Conservation (phyloP, 2,888 invertebrate genomes). For the Orthosia incerta region DNA sequence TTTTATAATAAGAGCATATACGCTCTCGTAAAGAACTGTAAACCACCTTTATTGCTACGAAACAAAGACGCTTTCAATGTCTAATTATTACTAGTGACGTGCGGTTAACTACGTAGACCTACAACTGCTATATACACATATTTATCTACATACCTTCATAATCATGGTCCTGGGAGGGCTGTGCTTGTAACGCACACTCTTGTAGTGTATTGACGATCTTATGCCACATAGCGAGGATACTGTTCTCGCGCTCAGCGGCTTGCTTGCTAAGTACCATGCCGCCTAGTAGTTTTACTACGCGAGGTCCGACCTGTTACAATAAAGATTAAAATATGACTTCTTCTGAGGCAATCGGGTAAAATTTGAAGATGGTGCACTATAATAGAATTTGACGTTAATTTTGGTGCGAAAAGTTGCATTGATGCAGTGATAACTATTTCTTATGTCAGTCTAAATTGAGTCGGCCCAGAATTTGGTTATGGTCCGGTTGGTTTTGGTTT, state of each 20-base stretch:
- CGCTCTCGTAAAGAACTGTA: not conserved
- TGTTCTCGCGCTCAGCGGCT: constrained; percentile 96
- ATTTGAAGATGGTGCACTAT: not conserved
- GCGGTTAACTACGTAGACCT: not conserved
- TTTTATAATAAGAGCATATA: not conserved
- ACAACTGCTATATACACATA: too few species aligned
- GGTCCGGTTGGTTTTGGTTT: too few species aligned
- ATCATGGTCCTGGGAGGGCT: constrained; percentile 92
- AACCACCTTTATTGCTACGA: not conserved
- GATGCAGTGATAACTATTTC: not conserved
- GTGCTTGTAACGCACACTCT: constrained; percentile 94
- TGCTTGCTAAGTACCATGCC: constrained; percentile 96
- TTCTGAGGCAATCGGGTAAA: not conserved
- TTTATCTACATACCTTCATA: constrained; percentile 91
- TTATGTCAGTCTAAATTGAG: not conserved
- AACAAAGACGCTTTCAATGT: not conserved
- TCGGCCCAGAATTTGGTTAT: not conserved
- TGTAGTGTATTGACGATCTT: constrained; percentile 96
- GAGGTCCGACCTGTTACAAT: constrained; percentile 92
- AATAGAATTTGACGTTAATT: not conserved
- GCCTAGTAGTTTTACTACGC: constrained; percentile 93
- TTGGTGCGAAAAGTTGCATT: not conserved
- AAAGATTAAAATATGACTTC: not conserved
- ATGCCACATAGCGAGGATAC: constrained; percentile 98
- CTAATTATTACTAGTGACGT: not conserved